Base-by-base conservation (phyloP, 2,888 invertebrate genomes). In the Calephelis perditalis region DNA sequence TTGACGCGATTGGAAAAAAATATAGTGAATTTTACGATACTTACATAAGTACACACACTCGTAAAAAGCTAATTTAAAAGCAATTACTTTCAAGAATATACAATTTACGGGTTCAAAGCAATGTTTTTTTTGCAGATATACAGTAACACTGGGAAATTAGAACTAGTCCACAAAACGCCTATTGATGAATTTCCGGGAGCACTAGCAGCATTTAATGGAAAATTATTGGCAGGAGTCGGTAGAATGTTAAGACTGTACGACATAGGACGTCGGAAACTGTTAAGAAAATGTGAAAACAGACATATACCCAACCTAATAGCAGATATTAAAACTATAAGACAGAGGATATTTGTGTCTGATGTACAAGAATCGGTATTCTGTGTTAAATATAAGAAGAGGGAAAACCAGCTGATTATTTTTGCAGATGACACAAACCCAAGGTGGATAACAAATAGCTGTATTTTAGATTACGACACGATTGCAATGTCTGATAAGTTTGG, bases 401-500 rank as follows among this genome's bases (percentile, higher is more conserved):
- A 99, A 82, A 99, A 99, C 84, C 99, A 99, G 76, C 91, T 99
- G 64, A 98, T 99, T 37, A 96, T 99, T 60, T 99, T 99, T 85
- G 98, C 99, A 3, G 99, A 99, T 79, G 99, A 99, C 78, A 98
- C 98, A 0, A 96, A 97, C 83, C 99, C 99, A 0, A 93, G 91
- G 69, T 99, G 98, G 97, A 95, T 99, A 45, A 98, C 99, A 0
- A 95, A 96, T 57, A 96, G 96, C 4, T 95, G 96, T 66, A 92
- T 99, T 59, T 87, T 99, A 57, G 99, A 99, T 88, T 99, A 98
- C 74, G 97, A 98, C 77, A 99, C 99, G 0, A 95, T 99, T 12
- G 99, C 98, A 0, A 95, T 97, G 63, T 97, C 98, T 7, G 99
- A 99, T 82, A 99, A 99, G 85, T 99, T 99, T 91, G 99, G 99